These are phyloP conservation scores for Liodrosophila aerea DNA, from an alignment of 2,888 invertebrate genomes.

Conservation along the genomic window DNA sequence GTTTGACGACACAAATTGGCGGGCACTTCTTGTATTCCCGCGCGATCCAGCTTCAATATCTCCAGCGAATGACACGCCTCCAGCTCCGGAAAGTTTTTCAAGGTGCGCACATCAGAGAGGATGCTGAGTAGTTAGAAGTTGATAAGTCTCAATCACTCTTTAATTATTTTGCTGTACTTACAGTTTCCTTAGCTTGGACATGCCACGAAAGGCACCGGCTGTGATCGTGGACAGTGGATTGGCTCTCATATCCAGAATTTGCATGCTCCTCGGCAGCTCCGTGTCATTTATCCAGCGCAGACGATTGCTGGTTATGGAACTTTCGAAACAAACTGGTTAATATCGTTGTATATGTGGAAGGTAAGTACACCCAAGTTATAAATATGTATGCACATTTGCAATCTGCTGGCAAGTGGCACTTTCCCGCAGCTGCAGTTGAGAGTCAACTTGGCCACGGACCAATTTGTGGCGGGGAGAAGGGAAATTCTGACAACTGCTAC, in stretches of 20 bases:
- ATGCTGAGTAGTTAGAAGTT: constrained; percentile 84
- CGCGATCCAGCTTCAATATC: constrained; percentile 91
- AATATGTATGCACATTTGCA: constrained; percentile 38
- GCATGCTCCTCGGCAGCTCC: constrained; percentile 87
- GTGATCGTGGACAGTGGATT: constrained; percentile 90
- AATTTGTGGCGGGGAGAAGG: constrained; percentile 16
- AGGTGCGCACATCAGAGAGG: constrained; percentile 91
- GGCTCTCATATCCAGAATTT: constrained; percentile 90
- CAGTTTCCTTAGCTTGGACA: constrained; percentile 91
- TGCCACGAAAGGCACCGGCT: constrained; percentile 87
- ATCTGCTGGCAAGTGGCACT: constrained; percentile 62
- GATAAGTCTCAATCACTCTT: too few relatives aligned
- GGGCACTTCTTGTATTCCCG: constrained; percentile 89
- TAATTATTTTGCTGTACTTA: constrained; percentile 82
- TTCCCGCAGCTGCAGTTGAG: constrained; percentile 58
- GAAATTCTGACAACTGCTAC: constrained; percentile 50
- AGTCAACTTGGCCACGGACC: constrained; percentile 55
- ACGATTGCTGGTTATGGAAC: constrained; percentile 92
- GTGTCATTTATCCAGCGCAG: constrained; percentile 89
- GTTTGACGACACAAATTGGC: constrained; percentile 88
- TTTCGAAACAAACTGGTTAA: constrained; percentile 46
- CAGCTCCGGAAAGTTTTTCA: constrained; percentile 91
- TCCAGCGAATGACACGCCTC: constrained; percentile 91
- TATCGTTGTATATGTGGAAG: background rate
- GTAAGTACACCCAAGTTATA: constrained; percentile 7